Evolutionary conservation across 2,888 invertebrate genomes (phyloP), one percentile per base, ranked within the genome.

Genomic region (Drosophila kuntzei): DNA sequence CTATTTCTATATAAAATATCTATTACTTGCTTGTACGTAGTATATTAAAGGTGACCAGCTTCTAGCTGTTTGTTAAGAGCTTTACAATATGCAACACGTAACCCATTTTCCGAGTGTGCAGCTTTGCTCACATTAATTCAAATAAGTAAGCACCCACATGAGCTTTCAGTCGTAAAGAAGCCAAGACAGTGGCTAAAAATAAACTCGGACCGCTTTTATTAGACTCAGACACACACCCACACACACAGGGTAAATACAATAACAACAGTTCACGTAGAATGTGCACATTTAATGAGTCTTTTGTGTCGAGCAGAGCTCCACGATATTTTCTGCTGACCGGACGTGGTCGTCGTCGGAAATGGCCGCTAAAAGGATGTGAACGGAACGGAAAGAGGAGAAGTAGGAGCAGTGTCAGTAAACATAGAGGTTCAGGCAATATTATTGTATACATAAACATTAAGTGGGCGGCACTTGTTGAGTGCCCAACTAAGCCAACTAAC

Each of bases 271-370:
- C 80, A 67, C 71, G 70, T 77, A 69, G 7, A n/a, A 65, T 71
- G 71, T 59, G 53, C 67, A 81, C 85, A 68, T 81, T 84, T 83
- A 87, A 83, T 83, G 87, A 87, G 85, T 58, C 68, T 54, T 76
- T 83, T 76, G 65, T 76, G 61, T 37, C 46, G 50, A 54, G n/a
- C 39, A 3, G 46, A 57, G 46, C 32, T 58, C 41, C 50, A 69
- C 72, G 51, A 70, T 69, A 71, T 64, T 72, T 75, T 60, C 61
- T 68, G 47, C 69, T 71, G 83, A 79, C 87, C 85, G 89, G 89
- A 85, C 55, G 74, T 86, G 71, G 66, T 59, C 67, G 87, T 72
- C 70, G 88, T 72, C 87, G 85, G 87, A 88, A 88, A 79, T 83
- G 79, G 75, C 66, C 71, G 83, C 63, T 82, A 79, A 86, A 85